A percentile compares a stretch with the other conserved stretches of the same genome.
Conservation (phyloP, 2,888 invertebrate species). For the Hyposoter dolosus region DNA sequence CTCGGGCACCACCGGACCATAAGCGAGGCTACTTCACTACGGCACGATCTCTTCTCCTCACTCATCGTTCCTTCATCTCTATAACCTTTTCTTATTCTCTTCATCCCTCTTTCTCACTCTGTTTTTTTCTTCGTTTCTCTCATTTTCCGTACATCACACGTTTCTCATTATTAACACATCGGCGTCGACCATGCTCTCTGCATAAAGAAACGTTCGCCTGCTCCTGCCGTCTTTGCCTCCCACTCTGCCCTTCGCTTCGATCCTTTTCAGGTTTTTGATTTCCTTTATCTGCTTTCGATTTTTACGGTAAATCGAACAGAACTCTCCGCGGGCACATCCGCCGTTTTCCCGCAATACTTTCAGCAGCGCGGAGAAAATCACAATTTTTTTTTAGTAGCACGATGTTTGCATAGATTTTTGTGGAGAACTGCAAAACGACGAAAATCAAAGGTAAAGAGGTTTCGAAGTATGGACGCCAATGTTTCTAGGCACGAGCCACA, state of each 20-base stretch:
- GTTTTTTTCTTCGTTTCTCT: slow-evolving; percentile 15
- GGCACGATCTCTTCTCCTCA: slow-evolving; percentile 67
- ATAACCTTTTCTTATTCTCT: slow-evolving; percentile 58
- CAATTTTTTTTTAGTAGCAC: background rate
- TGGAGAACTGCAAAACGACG: too few species aligned
- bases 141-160: slow-evolving; percentile 69
- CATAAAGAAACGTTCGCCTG: slow-evolving; percentile 69
- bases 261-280: slow-evolving; percentile 17
- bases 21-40: slow-evolving; percentile 82
- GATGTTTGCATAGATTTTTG: too few species aligned
- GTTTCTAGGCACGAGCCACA: slow-evolving; percentile 83
- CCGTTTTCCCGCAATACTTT: background rate
- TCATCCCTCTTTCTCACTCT: slow-evolving; percentile 70
- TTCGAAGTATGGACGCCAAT: slow-evolving; percentile 76
- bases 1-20: slow-evolving; percentile 84
- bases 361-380: background rate
- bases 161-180: slow-evolving; percentile 83
- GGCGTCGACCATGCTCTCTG: slow-evolving; percentile 78
- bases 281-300: slow-evolving; percentile 8
- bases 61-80: slow-evolving; percentile 60
- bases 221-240: slow-evolving; percentile 21
- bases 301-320: slow-evolving; percentile 13
- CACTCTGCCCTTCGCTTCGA: slow-evolving; percentile 20
- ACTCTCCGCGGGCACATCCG: too few species aligned
- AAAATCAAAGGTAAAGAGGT: background rate